Base-by-base conservation (phyloP, 2,797 vertebrate genomes). In the Borostomias antarcticus region DNA sequence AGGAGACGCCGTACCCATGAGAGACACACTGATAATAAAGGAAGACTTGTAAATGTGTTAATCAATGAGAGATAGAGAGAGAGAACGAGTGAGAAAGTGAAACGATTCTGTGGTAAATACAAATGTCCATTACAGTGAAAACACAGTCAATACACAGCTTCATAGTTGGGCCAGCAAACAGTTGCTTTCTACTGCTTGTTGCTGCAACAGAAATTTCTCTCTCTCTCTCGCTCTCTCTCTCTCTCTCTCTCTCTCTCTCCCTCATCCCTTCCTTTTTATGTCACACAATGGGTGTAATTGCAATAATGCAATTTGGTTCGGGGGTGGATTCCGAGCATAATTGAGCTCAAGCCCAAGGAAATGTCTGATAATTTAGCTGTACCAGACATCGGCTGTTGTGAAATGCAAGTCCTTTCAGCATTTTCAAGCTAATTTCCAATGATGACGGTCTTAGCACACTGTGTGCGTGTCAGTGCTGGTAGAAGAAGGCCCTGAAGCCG, bases 301-400 rank as follows among this genome's bases (percentile, higher is more conserved):
- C 70, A 89, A 87, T 91, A 91, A 91, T 90, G 87, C 88, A 89
- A 90, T 91, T 89, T 89, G 86, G 87, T 88, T 88, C 63, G 89
- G 88, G 89, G 86, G 88, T 83, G 83, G 87, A 89, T 86, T 86
- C 87, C 83, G 86, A 85, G 86, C 88, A 87, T 89, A 91, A 89
- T 90, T 89, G 88, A 83, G 87, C 86, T 85, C 85, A 88, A 77
- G 86, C 85, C 81, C 78, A 77, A 82, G 79, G 43, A 84, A 83
- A 81, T 8, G 26, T 88, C 84, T 86, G 86, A 89, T 86, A 86
- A 88, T 88, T 85, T 86, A 89, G 86, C 84, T 82, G 88, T 82
- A 86, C 88, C 89, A 87, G 76, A n/a, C n/a, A n/a, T n/a, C 87
- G 88, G 88, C 89, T 91, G 89, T 89, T 89, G 85, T 89, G 88